phyloP scores from a whole-genome alignment of 2,797 vertebrate genomes.

The Enteromius argenteus region DNA sequence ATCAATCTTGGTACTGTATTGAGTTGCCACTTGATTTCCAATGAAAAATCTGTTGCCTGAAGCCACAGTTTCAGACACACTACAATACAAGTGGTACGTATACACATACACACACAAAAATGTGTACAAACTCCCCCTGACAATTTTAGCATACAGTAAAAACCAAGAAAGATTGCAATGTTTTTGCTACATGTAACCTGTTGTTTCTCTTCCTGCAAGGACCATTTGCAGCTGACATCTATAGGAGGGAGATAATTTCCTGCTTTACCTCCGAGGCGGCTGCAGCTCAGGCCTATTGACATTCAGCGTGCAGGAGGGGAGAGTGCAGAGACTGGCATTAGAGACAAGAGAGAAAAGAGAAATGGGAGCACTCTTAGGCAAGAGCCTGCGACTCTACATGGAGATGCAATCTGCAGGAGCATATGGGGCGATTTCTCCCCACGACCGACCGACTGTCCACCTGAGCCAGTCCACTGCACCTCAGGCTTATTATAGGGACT shows the following conservation, averaged over 20 bases:
- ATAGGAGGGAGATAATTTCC: slow-evolving; percentile 30
- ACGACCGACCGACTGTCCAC: background rate
- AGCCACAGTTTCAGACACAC: background rate
- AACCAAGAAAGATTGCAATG: slow-evolving; percentile 23
- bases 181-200: background rate
- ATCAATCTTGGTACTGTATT: background rate
- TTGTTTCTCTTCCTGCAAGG: background rate
- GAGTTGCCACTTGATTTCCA: background rate
- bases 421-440: slow-evolving; percentile 27
- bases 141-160: slow-evolving; percentile 8
- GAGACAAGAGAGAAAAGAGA: slow-evolving; percentile 46
- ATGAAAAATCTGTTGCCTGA: background rate
- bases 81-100: slow-evolving; percentile 7
- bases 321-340: slow-evolving; percentile 58
- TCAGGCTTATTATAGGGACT: slow-evolving; percentile 43
- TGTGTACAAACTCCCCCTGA: slow-evolving; percentile 5
- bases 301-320: slow-evolving; percentile 53
- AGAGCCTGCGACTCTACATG: background rate
- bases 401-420: slow-evolving; percentile 35
- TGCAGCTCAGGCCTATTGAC: slow-evolving; percentile 44
- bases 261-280: slow-evolving; percentile 27
- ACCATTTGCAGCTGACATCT: slow-evolving; percentile 28
- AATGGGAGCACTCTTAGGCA: slow-evolving; percentile 8
- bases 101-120: background rate
- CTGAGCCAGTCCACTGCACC: slow-evolving; percentile 16